phyloP scores from a whole-genome alignment of 2,888 invertebrate genomes.

The Eupithecia tripunctaria region DNA sequence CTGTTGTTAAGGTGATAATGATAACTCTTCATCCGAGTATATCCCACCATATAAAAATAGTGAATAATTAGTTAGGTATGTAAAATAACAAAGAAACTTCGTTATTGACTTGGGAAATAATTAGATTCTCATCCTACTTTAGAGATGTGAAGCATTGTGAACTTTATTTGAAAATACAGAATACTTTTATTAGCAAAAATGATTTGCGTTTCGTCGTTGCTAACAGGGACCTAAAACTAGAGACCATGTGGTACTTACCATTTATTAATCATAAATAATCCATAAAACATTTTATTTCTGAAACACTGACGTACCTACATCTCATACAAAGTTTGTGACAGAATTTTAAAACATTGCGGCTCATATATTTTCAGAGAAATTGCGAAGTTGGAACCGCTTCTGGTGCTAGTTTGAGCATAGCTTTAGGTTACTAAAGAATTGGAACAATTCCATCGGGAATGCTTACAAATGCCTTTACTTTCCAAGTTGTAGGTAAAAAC shows the following conservation, averaged over 20 bases:
- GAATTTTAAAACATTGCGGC: conserved; percentile 26
- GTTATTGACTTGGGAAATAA: too few species aligned
- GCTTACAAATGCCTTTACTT: conserved; percentile 12
- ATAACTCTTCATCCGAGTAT: too few species aligned
- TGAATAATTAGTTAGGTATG: too few species aligned
- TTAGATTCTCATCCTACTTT: background rate
- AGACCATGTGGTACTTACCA: background rate
- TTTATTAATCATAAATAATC: background rate
- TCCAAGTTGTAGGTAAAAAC: conserved; percentile 9
- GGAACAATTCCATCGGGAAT: conserved; percentile 18
- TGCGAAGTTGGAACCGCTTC: conserved; percentile 6
- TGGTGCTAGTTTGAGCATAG: conserved; percentile 24
- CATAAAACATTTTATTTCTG: background rate
- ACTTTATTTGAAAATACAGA: background rate
- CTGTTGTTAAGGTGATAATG: too few species aligned
- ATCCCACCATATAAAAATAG: too few species aligned
- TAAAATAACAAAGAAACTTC: too few species aligned
- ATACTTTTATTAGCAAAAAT: background rate
- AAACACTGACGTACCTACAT: background rate
- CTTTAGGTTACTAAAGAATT: conserved; percentile 26
- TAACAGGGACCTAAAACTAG: background rate
- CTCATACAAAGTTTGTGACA: conserved; percentile 12
- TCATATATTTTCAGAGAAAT: conserved; percentile 22
- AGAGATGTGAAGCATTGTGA: background rate
- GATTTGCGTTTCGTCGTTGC: background rate